phyloP scores from a whole-genome alignment of 2,797 vertebrate species.

The Epinephelus coioides region DNA sequence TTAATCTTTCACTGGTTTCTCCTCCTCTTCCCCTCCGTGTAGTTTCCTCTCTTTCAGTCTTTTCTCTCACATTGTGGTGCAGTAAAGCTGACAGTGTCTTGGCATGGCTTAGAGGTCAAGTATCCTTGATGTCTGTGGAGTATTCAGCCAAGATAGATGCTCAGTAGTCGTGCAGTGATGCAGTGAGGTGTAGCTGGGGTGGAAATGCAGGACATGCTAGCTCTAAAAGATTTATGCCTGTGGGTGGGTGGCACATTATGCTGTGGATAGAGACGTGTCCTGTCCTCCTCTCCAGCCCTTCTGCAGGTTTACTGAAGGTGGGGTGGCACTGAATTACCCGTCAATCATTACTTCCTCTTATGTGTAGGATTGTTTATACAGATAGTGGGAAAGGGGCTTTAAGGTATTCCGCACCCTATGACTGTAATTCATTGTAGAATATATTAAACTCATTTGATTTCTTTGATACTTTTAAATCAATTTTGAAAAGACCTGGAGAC shows the following conservation, averaged over 20 bases:
- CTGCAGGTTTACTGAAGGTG: conserved; percentile 59
- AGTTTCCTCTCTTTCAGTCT: conserved; percentile 48
- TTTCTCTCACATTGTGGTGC: conserved; percentile 57
- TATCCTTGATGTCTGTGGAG: conserved; percentile 78
- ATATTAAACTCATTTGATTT: too few relatives aligned
- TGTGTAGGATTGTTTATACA: not conserved
- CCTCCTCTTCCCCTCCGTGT: conserved; percentile 28
- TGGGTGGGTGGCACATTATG: conserved; percentile 72
- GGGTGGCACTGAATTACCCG: conserved; percentile 24
- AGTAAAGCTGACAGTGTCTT: conserved; percentile 73
- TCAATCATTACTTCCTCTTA: conserved; percentile 14
- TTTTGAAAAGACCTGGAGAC: too few relatives aligned
- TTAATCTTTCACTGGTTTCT: conserved; percentile 58
- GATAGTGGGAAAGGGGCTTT: too few relatives aligned
- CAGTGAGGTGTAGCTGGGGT: conserved; percentile 79
- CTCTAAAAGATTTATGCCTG: conserved; percentile 80
- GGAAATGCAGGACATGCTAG: conserved; percentile 77
- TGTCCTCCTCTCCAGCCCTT: conserved; percentile 50
- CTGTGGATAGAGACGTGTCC: conserved; percentile 65
- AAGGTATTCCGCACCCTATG: too few relatives aligned
- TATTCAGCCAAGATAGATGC: conserved; percentile 76
- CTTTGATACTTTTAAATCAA: too few relatives aligned
- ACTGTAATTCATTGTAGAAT: too few relatives aligned
- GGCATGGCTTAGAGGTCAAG: conserved; percentile 85
- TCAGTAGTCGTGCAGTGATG: conserved; percentile 78